Evolutionary conservation across 1,140 invertebrate genomes (phyloP), one percentile per base, ranked within the genome.

Genomic region (Orussus abietinus): DNA sequence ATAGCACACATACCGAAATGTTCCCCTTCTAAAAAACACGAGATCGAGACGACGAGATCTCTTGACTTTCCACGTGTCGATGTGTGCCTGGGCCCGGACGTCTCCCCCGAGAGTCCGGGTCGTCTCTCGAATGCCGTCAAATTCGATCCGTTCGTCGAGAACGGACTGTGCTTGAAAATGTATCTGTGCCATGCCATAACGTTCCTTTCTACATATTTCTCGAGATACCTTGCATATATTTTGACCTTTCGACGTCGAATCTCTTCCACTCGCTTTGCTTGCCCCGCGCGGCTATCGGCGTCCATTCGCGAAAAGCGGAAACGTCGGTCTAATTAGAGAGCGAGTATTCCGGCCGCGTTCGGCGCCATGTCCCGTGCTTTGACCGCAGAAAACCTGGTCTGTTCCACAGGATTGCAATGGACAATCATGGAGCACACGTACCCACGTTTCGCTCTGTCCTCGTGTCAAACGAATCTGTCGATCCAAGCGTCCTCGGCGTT

Each of bases 391-490:
- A 55, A 55, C 58, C 57, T 58, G 66, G 64, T 69, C 64, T 66
- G 56, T 70, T 67, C 81, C 76, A 66, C 77, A 83, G 80, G 80
- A 76, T 75, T 80, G 70, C 80, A 81, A 74, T 83, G 81, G 81
- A 80, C 80, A 64, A 76, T 82, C 67, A 75, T 82, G 75, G 80
- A 83, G 69, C 77, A 81, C 64, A 77, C 75, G 64, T 81, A 80
- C 72, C 74, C 78, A 60, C 76, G 77, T 69, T 80, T 79, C 69
- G 77, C 77, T 66, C 64, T 77, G 67, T 74, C 75, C 57, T 72
- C 77, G 59, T 77, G 75, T 68, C 75, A 77, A 71, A 65, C 75
- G 55, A 77, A 77, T 75, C 61, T 68, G 57, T 72, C 74, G 60
- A 67, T 75, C 50, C 66, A 74, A 63, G 64, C 71, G 45, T 53